Conservation (phyloP, 2,888 invertebrate genomes). For the Drosophila histrio region DNA sequence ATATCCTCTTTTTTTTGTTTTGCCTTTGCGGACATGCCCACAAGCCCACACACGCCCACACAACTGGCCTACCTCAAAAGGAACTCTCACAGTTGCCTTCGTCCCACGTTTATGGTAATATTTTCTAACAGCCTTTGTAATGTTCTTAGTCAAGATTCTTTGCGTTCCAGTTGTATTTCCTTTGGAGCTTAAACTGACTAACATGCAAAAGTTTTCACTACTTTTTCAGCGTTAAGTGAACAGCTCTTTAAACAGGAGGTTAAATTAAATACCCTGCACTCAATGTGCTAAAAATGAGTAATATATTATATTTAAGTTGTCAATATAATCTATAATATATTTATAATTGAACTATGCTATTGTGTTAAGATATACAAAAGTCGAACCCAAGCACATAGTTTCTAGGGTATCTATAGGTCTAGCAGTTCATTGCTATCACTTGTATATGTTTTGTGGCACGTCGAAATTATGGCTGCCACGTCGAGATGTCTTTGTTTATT, state of each 20-base stretch:
- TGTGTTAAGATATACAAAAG: no score
- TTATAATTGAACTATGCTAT: no score
- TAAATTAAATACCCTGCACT: not conserved
- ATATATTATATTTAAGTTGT: no score
- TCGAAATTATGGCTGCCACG: conserved; percentile 50
- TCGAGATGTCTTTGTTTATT: conserved; percentile 63
- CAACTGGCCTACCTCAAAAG: conserved; percentile 37
- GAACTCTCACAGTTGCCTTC: conserved; percentile 24
- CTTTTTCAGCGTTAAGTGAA: conserved; percentile 3
- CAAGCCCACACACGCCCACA: not conserved
- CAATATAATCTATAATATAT: no score
- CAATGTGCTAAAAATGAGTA: no score
- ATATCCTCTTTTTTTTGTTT: conserved; percentile 22
- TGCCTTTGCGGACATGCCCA: conserved; percentile 35
- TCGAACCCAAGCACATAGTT: no score
- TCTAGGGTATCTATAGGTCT: conserved; percentile 19
- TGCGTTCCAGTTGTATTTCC: conserved; percentile 3
- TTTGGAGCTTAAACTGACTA: conserved; percentile 3
- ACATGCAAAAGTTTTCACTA: conserved; percentile 46
- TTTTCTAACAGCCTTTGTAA: conserved; percentile 55
- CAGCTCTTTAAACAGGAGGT: not conserved
- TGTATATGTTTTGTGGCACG: conserved; percentile 19
- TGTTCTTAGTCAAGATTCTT: conserved; percentile 38
- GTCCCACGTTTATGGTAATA: conserved; percentile 53
- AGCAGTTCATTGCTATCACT: not conserved